phyloP scores from a whole-genome alignment of 2,797 vertebrate genomes.

The Tiaroga cobitis region DNA sequence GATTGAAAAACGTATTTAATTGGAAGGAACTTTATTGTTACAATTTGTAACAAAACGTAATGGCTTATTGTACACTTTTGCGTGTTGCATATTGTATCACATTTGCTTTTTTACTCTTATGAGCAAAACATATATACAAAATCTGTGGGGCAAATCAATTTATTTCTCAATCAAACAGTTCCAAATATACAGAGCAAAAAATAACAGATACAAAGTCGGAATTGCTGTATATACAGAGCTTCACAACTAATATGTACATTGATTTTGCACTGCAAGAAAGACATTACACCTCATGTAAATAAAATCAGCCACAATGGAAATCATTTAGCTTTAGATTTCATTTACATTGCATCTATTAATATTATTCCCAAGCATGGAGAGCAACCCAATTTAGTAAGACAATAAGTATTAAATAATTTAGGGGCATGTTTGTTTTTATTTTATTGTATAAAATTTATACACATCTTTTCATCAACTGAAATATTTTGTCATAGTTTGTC shows the following conservation, averaged over 20 bases:
- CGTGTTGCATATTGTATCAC: too few species aligned
- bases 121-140: constrained; percentile 16
- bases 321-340: background rate
- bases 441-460: background rate
- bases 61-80: background rate
- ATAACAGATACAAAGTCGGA: constrained; percentile 72
- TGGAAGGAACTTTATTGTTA: background rate
- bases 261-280: constrained; percentile 68
- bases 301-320: constrained; percentile 50
- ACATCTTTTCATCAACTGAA: background rate
- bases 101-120: background rate
- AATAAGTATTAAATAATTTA: background rate
- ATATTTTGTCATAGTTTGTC: background rate
- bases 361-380: constrained; percentile 5
- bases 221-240: constrained; percentile 75
- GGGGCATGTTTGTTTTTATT: background rate
- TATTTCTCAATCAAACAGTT: constrained; percentile 75
- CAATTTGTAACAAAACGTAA: background rate
- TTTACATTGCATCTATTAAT: constrained; percentile 24
- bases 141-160: constrained; percentile 71
- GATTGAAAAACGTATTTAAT: background rate
- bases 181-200: constrained; percentile 77
- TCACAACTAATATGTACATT: constrained; percentile 70
- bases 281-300: constrained; percentile 50
- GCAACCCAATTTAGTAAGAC: constrained; percentile 2